A percentile compares a stretch with the other conserved stretches of the same genome.
Conservation (phyloP, 2,113 vertebrate species). For the Dicrurus megarhynchus region DNA sequence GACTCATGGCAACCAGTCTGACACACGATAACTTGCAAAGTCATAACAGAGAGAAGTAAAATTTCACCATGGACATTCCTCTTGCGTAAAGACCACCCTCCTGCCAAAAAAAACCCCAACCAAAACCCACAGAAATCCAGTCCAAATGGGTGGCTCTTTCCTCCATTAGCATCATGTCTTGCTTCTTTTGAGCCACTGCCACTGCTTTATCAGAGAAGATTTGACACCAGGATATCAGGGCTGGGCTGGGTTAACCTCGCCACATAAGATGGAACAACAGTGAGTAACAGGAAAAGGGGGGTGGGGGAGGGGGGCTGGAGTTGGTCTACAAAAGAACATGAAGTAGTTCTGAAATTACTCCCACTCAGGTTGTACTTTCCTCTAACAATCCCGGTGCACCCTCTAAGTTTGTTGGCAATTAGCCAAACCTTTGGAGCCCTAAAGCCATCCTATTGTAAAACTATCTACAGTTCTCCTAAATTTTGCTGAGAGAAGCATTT, state of each 20-base stretch:
- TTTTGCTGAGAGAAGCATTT: not conserved
- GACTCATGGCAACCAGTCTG: not conserved
- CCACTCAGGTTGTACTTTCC: not conserved
- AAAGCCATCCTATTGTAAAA: not conserved
- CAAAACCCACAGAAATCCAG: not conserved
- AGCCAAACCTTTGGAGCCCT: not conserved
- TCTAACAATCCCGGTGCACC: not conserved
- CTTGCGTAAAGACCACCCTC: not conserved
- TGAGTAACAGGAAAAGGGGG: not conserved
- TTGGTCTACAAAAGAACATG: not conserved
- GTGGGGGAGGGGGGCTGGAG: not conserved
- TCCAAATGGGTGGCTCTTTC: not conserved
- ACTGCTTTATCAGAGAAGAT: not conserved
- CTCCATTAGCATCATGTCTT: not conserved
- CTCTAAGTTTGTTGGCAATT: not conserved
- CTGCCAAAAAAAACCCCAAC: rapidly evolving
- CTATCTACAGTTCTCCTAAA: not conserved
- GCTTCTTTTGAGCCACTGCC: not conserved
- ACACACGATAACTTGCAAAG: not conserved
- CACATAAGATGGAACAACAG: not conserved
- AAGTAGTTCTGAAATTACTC: not conserved
- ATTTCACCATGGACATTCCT: not conserved
- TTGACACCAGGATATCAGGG: not conserved
- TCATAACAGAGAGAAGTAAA: not conserved
- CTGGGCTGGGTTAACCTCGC: not conserved